Evolutionary conservation across 2,113 vertebrate genomes (phyloP), one percentile per base, ranked within the genome.

Genomic region (Micromys minutus): DNA sequence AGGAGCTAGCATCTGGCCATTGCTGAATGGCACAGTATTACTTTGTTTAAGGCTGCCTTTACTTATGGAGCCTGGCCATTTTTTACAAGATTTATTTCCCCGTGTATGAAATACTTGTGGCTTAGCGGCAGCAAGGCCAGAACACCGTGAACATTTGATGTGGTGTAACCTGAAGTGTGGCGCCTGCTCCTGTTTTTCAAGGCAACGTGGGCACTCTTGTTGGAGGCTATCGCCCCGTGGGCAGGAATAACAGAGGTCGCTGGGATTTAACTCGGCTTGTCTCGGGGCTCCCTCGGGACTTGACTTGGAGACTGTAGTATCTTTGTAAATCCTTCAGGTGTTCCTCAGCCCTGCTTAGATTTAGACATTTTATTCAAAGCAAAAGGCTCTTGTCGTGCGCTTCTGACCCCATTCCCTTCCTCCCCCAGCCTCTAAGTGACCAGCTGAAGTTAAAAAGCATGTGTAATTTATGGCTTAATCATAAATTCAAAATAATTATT

Each of bases 401-500:
- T 87, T 85, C 19, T 84, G 81, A 94, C 96, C 96, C 90, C 59
- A 4, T 61, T 87, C 81, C 91, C 67, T 93, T 59, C 86, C 90
- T 92, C 89, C 61, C 77, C 77, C 87, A 88, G 55, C 72, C 75
- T 85, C 50, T 95, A 94, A 92, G 91, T 94, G 92, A 95, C 96
- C 90, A 95, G 3, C 72, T 83, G 36, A 97, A 95, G 74, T 87
- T 86, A 91, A 97, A 97, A 96, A 91, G 91, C 59, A 13, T 83
- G 80, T 31, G 0, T 87, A 95, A 97, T 97, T 97, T 98, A 98
- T 94, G 94, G 94, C 95, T 95, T 96, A 94, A 96, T 97, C 97
- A 97, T 98, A 98, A 98, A 97, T 97, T 97, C 90, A 89, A 84
- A 96, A 91, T 98, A 97, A 98, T 98, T 97, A 76, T 95, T 50